These are phyloP conservation scores for Albula goreensis DNA, from an alignment of 2,113 vertebrate genomes.

Conservation along the genomic window DNA sequence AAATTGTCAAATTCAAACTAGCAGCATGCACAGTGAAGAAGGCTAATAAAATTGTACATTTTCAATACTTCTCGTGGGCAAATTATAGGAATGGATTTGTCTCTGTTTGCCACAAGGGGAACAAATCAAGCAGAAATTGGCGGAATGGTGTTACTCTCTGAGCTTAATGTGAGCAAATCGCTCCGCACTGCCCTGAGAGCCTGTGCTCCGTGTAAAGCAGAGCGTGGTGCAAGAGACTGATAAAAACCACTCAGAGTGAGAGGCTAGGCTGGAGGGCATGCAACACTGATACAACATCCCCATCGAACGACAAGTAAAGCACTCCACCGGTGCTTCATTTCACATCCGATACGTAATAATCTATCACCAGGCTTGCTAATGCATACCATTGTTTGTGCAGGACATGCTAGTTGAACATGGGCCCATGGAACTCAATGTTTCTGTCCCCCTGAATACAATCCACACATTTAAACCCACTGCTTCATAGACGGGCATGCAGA, in stretches of 20 bases:
- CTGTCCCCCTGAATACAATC: not conserved
- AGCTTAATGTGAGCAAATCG: slow-evolving; percentile 21
- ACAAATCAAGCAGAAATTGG: slow-evolving; percentile 13
- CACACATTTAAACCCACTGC: not conserved
- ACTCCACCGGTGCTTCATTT: not conserved
- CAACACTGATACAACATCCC: not conserved
- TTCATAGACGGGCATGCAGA: not conserved
- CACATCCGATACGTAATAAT: slow-evolving; percentile 8
- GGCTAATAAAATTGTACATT: slow-evolving; percentile 13
- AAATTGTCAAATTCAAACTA: not conserved
- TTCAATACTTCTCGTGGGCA: not conserved
- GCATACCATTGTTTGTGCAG: not conserved
- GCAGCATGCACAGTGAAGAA: not conserved
- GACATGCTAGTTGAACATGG: not conserved
- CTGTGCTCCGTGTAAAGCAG: not conserved
- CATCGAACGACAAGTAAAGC: not conserved
- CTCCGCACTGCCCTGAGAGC: slow-evolving; percentile 4
- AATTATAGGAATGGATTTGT: slow-evolving; percentile 22
- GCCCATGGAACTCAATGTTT: not conserved
- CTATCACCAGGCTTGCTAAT: not conserved
- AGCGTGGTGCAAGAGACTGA: not conserved
- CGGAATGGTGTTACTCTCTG: not conserved
- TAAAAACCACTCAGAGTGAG: not conserved
- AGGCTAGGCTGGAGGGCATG: not conserved
- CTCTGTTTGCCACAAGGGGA: not conserved